phyloP scores from a whole-genome alignment of 2,888 invertebrate genomes.

The Sericinus montela region DNA sequence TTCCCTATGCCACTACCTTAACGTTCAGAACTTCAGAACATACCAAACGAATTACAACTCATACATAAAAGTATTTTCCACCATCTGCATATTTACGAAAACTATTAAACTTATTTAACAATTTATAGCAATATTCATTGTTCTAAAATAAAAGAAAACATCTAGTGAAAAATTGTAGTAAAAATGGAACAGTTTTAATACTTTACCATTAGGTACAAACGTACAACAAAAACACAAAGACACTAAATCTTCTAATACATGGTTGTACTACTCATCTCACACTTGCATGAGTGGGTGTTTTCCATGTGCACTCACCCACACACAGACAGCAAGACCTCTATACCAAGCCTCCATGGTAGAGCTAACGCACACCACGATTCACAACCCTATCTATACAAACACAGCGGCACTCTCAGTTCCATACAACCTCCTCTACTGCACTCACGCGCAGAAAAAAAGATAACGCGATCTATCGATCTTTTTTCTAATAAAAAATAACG shows the following conservation, averaged over 20 bases:
- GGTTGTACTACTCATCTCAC: conserved; percentile 49
- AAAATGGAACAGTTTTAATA: no score
- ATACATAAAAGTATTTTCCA: no score
- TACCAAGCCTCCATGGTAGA: conserved; percentile 49
- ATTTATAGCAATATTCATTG: no score
- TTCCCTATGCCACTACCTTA: no score
- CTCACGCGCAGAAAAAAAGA: conserved; percentile 79
- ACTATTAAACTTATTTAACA: no score
- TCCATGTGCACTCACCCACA: conserved; percentile 67
- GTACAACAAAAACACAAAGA: neutral
- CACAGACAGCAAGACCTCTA: conserved; percentile 47
- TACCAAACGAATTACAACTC: no score
- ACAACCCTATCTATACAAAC: conserved; percentile 59
- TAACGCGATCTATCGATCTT: conserved; percentile 77
- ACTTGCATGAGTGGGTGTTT: conserved; percentile 64
- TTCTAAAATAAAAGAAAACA: no score
- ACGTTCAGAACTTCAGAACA: no score
- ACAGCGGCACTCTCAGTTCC: conserved; percentile 75
- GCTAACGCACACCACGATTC: conserved; percentile 56
- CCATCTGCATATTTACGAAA: no score
- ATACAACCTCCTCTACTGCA: conserved; percentile 77
- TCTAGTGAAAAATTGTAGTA: no score
- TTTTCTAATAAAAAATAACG: conserved; percentile 57
- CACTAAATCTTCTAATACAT: conserved; percentile 25
- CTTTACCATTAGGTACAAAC: no score